phyloP scores from a whole-genome alignment of 2,888 invertebrate species.

The Colletes collaris region DNA sequence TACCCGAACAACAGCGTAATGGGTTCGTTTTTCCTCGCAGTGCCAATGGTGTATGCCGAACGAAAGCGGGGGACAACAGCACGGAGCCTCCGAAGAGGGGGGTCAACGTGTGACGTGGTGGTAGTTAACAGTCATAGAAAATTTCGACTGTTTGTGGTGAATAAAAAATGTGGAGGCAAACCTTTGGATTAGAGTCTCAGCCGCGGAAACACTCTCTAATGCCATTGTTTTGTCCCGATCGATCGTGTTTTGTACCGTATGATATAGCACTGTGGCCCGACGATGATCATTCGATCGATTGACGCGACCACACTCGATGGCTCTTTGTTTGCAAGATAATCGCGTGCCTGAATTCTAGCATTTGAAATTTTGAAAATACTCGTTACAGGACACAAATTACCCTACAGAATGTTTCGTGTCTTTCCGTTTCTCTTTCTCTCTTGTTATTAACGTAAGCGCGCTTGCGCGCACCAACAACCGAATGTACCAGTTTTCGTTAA shows the following conservation, averaged over 20 bases:
- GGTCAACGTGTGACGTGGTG: conserved; percentile 43
- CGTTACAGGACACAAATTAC: conserved; percentile 52
- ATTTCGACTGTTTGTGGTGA: conserved; percentile 62
- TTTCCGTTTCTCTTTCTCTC: conserved; percentile 57
- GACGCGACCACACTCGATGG: conserved; percentile 71
- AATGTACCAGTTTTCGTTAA: conserved; percentile 32
- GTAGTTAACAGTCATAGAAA: conserved; percentile 55
- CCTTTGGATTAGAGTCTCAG: conserved; percentile 83
- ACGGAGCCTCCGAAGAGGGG: conserved; percentile 48
- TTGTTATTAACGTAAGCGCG: conserved; percentile 31
- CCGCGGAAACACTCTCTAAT: conserved; percentile 82
- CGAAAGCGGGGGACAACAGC: conserved; percentile 44
- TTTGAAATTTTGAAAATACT: conserved; percentile 66
- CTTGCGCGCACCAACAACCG: conserved; percentile 41
- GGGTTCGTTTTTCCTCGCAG: conserved; percentile 40
- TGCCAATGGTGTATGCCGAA: conserved; percentile 49
- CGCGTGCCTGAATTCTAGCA: conserved; percentile 72
- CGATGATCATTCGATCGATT: conserved; percentile 76
- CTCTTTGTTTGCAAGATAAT: conserved; percentile 64
- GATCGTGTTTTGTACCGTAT: conserved; percentile 72
- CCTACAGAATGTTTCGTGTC: conserved; percentile 47
- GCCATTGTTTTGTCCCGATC: conserved; percentile 79
- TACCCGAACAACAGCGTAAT: conserved; percentile 25
- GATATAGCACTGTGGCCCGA: conserved; percentile 74
- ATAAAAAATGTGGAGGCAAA: conserved; percentile 81